Base-by-base conservation (phyloP, 53 echinoderm and acorn worm species). In the Mesocentrotus franciscanus region DNA sequence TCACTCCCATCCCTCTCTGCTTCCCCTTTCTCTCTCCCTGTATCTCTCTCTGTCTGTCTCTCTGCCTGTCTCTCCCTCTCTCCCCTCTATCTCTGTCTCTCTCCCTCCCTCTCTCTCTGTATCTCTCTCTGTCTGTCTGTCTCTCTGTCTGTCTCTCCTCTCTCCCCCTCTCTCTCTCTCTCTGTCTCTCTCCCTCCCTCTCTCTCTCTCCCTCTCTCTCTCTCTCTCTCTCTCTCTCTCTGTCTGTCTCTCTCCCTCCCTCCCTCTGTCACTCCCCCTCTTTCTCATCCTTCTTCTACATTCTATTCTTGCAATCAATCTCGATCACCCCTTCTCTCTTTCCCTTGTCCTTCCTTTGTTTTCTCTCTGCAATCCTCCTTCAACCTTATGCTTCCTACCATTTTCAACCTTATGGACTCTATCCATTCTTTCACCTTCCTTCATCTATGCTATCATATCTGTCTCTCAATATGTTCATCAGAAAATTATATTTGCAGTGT, bases 401-500 rank as follows among this genome's bases (percentile, higher is more conserved):
- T 33, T n/a, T 17, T 17, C n/a, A n/a, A n/a, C n/a, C n/a, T n/a
- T n/a, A n/a, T n/a, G n/a, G n/a, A n/a, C n/a, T n/a, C n/a, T n/a
- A n/a, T n/a, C 61, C 4, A 61, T 14, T 61, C 61, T 61, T 61
- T 61, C 61, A 61, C 61, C 61, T 10, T 29, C 10, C 30, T 10
- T 72, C 9, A 10, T 27, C 66, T 22, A 70, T 72, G 10, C 72
- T 72, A 10, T 39, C 39, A 39, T 39, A 61, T 79, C 27, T 36
- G 4, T 20, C 18, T 79, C 39, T 35, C 14, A 17, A 10, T 39
- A 16, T 39, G n/a, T 18, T 39, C 6, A 39, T 11, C 16, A 35
- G 20, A 79, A 33, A 13, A 36, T 79, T 56, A 15, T 11, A 62
- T 62, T 90, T 90, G 91, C 91, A 90, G 91, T 90, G 91, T 62